phyloP scores from a whole-genome alignment of 2,888 invertebrate genomes.

The Aricia artaxerxes region DNA sequence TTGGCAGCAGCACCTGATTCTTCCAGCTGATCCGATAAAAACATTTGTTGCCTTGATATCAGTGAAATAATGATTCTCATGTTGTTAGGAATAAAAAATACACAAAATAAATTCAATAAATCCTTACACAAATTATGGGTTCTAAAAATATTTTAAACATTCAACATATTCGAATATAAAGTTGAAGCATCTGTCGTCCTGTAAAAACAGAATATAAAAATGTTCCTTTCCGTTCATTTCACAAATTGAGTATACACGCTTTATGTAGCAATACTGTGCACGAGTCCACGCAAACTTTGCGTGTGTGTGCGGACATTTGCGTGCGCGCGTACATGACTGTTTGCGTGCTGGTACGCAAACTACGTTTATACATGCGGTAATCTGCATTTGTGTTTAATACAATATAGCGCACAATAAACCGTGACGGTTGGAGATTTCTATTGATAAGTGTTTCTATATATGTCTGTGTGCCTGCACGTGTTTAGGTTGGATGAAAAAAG shows the following conservation, averaged over 20 bases:
- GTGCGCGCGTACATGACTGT: background rate
- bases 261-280: background rate
- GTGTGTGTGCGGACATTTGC: background rate
- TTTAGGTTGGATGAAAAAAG: too few species aligned
- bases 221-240: background rate
- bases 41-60: background rate
- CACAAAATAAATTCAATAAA: background rate
- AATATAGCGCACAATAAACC: background rate
- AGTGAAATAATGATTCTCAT: background rate
- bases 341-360: background rate
- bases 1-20: background rate
- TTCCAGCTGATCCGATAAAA: background rate
- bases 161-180: background rate
- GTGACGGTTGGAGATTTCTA: background rate
- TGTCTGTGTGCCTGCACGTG: background rate
- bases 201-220: background rate
- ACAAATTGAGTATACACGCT: background rate
- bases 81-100: background rate
- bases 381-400: background rate
- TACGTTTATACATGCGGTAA: background rate
- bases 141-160: background rate
- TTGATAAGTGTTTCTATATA: background rate
- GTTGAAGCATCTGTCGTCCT: background rate
- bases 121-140: background rate
- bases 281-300: slow-evolving; percentile 1